These are phyloP conservation scores for Drosophila ogumai DNA, from an alignment of 1,140 invertebrate genomes.

Conservation along the genomic window DNA sequence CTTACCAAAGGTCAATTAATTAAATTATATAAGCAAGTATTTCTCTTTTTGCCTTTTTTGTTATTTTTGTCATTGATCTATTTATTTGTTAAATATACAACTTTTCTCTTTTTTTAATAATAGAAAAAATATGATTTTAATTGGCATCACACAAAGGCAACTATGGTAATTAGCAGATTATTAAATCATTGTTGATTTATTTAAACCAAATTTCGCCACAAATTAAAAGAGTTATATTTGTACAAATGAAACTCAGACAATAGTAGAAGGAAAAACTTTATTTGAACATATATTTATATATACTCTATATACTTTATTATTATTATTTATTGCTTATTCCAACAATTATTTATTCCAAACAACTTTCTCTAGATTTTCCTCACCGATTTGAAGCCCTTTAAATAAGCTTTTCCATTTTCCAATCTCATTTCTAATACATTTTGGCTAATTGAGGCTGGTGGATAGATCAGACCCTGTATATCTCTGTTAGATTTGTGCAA, in stretches of 20 bases:
- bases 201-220: not conserved
- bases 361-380: constrained; percentile 1
- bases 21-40: not conserved
- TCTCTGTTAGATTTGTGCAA: constrained; percentile 45
- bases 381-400: constrained; percentile 9
- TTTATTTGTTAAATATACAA: not conserved
- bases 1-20: not conserved
- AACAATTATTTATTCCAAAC: not conserved
- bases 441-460: constrained; percentile 34
- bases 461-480: not conserved
- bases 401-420: constrained; percentile 39
- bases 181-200: not conserved
- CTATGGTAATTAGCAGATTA: not conserved
- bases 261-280: not conserved
- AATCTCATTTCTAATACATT: constrained; percentile 6
- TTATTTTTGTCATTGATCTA: not conserved
- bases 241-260: not conserved
- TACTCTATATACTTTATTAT: too few species aligned
- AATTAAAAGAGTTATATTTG: not conserved
- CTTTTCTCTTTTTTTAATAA: too few species aligned
- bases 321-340: not conserved
- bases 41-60: not conserved
- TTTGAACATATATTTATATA: not conserved
- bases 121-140: not conserved
- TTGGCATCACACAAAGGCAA: not conserved